Evolutionary conservation across 1,140 invertebrate species (phyloP).

Genomic region (Caenorhabditis brenneri): DNA sequence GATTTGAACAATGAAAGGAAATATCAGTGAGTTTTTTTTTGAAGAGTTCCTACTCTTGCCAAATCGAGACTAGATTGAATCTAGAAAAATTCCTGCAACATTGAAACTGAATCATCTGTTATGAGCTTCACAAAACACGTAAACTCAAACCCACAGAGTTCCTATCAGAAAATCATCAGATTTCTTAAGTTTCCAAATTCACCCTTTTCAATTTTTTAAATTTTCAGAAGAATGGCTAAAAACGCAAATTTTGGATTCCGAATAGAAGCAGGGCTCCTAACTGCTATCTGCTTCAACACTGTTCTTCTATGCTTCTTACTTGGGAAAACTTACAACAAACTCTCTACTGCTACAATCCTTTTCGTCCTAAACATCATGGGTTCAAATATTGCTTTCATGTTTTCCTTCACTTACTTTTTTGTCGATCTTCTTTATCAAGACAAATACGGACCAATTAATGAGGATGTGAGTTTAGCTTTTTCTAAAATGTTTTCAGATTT

Average conservation of each 20-base stretch:
- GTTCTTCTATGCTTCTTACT: conserved; percentile 42
- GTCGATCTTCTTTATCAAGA: conserved; percentile 61
- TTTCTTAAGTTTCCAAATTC: too few relatives aligned
- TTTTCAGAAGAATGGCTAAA: conserved; percentile 43
- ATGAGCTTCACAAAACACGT: too few relatives aligned
- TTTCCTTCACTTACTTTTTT: conserved; percentile 68
- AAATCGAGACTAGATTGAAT: too few relatives aligned
- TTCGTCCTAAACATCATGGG: conserved; percentile 71
- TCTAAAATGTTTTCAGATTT: too few relatives aligned
- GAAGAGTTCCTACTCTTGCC: neutral
- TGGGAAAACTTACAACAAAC: conserved; percentile 60
- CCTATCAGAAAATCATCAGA: too few relatives aligned
- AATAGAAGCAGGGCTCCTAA: conserved; percentile 47
- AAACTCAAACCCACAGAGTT: too few relatives aligned
- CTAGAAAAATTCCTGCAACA: too few relatives aligned
- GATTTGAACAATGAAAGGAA: conserved; percentile 49
- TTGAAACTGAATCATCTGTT: too few relatives aligned
- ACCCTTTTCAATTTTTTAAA: neutral
- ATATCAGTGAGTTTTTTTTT: neutral
- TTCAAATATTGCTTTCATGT: conserved; percentile 68
- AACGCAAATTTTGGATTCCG: conserved; percentile 59
- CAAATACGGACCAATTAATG: conserved; percentile 57
- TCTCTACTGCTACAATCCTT: conserved; percentile 69
- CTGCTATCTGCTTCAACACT: conserved; percentile 39
- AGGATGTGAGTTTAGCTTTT: conserved; percentile 52